Conservation (phyloP, 2,797 vertebrate species). For the Chiloscyllium punctatum region DNA sequence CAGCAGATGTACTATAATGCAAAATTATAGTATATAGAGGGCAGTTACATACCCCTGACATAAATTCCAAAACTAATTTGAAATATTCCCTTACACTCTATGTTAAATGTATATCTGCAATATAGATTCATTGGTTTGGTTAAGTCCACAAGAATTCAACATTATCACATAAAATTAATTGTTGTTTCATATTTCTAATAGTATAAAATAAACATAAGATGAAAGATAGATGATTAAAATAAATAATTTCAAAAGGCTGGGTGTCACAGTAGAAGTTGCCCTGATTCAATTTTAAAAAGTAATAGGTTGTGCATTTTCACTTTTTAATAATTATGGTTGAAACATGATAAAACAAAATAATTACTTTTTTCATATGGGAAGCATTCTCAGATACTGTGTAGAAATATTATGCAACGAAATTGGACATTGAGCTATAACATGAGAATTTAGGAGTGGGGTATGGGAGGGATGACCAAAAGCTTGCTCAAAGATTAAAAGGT, state of each 20-base stretch:
- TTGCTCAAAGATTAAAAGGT: neutral
- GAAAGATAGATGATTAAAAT: neutral
- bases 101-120: neutral
- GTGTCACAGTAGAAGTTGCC: neutral
- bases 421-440: neutral
- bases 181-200: neutral
- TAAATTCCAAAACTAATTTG: constrained; percentile 15
- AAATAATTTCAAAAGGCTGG: neutral
- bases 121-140: neutral
- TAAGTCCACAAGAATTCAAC: neutral
- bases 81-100: neutral
- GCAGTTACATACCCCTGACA: neutral
- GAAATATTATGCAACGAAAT: neutral
- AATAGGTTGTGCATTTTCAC: neutral
- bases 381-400: neutral
- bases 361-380: neutral
- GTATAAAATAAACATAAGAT: neutral
- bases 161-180: neutral
- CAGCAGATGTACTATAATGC: neutral
- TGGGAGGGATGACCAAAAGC: neutral
- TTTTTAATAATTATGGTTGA: neutral
- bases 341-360: neutral
- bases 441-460: neutral
- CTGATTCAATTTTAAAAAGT: neutral
- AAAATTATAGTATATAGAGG: neutral